A percentile compares a stretch with the other conserved stretches of the same genome.
These are phyloP conservation scores for Salticus scenicus DNA, from an alignment of 2,888 invertebrate species.

Conservation along the genomic window DNA sequence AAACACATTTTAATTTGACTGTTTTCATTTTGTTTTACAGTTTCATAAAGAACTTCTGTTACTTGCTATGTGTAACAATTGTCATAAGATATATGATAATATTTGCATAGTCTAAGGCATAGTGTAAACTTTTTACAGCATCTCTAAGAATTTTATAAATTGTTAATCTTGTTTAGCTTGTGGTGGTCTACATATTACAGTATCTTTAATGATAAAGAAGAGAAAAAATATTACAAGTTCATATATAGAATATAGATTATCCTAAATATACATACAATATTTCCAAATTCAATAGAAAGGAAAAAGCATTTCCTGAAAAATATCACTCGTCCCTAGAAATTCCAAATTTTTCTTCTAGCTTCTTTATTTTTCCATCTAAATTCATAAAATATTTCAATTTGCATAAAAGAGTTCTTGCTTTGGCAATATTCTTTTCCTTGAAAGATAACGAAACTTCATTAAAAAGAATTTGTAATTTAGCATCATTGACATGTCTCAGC, in stretches of 20 bases:
- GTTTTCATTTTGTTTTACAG: neutral
- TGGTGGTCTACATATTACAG: neutral
- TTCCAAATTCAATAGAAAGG: neutral
- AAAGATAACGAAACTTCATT: constrained; percentile 82
- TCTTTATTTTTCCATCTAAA: constrained; percentile 86
- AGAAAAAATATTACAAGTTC: too few relatives aligned
- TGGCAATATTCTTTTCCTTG: constrained; percentile 80
- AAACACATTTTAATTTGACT: neutral
- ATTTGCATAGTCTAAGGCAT: neutral
- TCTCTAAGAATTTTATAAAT: too few relatives aligned
- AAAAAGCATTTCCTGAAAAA: neutral
- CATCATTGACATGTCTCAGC: constrained; percentile 73
- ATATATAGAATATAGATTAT: neutral
- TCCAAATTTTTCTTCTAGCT: constrained; percentile 75
- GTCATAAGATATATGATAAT: neutral
- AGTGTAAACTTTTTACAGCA: neutral
- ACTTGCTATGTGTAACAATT: neutral
- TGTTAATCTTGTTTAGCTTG: neutral
- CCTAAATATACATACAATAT: neutral
- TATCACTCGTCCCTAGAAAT: constrained; percentile 55
- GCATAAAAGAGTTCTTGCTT: constrained; percentile 82
- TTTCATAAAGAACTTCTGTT: too few relatives aligned
- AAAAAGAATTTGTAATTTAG: constrained; percentile 71
- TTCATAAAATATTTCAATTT: constrained; percentile 90
- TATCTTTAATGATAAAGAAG: neutral